phyloP scores from a whole-genome alignment of 2,113 vertebrate species.

The Chascanopsetta lugubris region DNA sequence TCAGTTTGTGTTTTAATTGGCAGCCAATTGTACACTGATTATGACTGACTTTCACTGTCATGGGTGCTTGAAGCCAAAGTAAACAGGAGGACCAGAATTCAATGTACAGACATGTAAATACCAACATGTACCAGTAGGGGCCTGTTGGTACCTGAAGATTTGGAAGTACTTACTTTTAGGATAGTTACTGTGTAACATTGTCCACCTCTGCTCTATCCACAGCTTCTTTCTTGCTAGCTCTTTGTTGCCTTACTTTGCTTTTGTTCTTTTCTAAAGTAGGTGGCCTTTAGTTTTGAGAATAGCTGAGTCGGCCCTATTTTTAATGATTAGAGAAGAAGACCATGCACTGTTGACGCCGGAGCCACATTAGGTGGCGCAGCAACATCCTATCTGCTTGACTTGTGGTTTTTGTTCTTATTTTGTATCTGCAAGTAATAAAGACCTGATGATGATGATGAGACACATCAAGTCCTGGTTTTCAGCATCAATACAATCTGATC shows the following conservation, averaged over 20 bases:
- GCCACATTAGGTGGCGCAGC: conserved; percentile 50
- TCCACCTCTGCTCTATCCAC: conserved; percentile 68
- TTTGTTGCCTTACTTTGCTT: conserved; percentile 75
- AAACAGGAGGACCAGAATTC: conserved; percentile 29
- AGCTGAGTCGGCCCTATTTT: conserved; percentile 50
- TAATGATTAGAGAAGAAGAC: conserved; percentile 63
- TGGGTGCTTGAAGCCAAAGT: conserved; percentile 60
- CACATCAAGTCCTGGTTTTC: neutral
- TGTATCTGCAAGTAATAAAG: conserved; percentile 75
- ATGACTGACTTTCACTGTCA: conserved; percentile 30
- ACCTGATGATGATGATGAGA: conserved; percentile 11
- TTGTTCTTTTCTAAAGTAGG: conserved; percentile 61
- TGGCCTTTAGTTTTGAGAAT: conserved; percentile 64
- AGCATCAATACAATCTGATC: too few species aligned
- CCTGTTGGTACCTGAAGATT: conserved; percentile 56
- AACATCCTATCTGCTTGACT: conserved; percentile 58
- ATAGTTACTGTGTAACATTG: conserved; percentile 82
- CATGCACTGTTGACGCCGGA: conserved; percentile 70
- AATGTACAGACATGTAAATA: conserved; percentile 40
- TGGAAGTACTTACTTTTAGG: conserved; percentile 70
- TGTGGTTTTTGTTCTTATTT: conserved; percentile 65
- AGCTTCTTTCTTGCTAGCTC: conserved; percentile 76
- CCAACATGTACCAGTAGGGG: conserved; percentile 32
- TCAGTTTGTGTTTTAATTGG: conserved; percentile 58
- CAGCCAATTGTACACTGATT: conserved; percentile 51